Conservation (phyloP, 2,797 vertebrate genomes). For the Catostomus latipinnis region DNA sequence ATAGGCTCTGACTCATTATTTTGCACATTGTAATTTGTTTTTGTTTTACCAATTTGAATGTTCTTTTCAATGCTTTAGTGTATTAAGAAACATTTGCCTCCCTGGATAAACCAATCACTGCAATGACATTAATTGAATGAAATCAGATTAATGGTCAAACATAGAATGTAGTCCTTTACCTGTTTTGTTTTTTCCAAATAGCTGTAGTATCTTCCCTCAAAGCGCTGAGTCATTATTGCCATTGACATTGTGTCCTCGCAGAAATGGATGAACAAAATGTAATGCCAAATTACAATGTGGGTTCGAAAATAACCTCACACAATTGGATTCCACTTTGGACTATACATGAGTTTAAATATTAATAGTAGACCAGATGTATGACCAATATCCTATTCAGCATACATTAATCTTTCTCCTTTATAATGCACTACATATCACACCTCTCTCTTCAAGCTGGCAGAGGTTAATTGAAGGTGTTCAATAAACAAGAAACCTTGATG, state of each 20-base stretch:
- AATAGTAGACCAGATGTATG: background rate
- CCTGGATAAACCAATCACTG: background rate
- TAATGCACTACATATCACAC: background rate
- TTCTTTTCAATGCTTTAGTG: no score
- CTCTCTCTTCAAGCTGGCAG: background rate
- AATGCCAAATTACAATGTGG: background rate
- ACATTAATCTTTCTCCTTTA: background rate
- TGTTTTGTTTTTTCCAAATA: background rate
- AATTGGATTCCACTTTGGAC: conserved; percentile 10
- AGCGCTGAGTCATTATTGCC: background rate
- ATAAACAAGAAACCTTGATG: conserved; percentile 18
- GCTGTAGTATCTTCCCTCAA: background rate
- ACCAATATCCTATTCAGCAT: background rate
- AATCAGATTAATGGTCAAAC: background rate
- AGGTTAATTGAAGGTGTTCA: background rate
- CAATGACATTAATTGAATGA: background rate
- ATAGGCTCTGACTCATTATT: no score
- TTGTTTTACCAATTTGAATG: no score
- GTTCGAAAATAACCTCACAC: background rate
- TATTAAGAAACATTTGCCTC: no score
- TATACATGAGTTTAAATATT: conserved; percentile 5
- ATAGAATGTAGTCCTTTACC: background rate
- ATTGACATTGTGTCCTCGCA: background rate
- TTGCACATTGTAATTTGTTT: no score
- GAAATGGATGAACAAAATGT: conserved; percentile 1